A percentile compares a stretch with the other conserved stretches of the same genome.
Evolutionary conservation across 30 jellyfish, hydroid and myxozoan species (phyloP).

Genomic region (Hydra vulgaris): DNA sequence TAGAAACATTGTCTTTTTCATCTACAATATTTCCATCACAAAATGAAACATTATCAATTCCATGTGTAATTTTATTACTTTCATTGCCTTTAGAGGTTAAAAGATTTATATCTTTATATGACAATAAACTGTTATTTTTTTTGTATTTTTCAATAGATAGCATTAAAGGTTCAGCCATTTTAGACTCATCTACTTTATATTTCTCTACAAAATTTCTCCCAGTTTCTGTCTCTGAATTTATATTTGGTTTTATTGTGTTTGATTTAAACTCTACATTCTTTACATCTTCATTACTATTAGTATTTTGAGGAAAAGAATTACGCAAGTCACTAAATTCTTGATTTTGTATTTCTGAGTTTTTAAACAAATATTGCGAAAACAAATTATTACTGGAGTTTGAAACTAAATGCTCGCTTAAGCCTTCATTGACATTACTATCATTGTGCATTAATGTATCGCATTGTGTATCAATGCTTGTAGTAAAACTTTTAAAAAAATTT

Average conservation of each 20-base stretch:
- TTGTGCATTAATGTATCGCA: no score
- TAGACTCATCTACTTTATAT: neutral
- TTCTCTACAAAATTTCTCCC: neutral
- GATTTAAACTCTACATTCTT: neutral
- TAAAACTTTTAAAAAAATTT: no score
- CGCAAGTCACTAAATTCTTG: neutral
- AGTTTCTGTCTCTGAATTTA: neutral
- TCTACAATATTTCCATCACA: neutral
- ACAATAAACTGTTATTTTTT: neutral
- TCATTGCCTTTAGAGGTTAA: conserved; percentile 8
- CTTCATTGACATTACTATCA: neutral
- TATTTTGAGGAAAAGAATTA: neutral
- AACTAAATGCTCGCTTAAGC: neutral
- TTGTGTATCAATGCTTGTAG: neutral
- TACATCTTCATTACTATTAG: neutral
- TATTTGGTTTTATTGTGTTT: neutral
- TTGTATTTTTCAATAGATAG: neutral
- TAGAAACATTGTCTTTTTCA: neutral
- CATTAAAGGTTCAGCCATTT: neutral
- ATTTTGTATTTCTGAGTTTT: neutral
- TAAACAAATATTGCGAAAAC: neutral
- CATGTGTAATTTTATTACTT: neutral
- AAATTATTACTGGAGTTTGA: neutral
- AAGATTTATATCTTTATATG: neutral
- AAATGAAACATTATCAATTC: neutral